These are phyloP conservation scores for Zeus faber DNA, from an alignment of 2,113 vertebrate genomes.

Conservation along the genomic window DNA sequence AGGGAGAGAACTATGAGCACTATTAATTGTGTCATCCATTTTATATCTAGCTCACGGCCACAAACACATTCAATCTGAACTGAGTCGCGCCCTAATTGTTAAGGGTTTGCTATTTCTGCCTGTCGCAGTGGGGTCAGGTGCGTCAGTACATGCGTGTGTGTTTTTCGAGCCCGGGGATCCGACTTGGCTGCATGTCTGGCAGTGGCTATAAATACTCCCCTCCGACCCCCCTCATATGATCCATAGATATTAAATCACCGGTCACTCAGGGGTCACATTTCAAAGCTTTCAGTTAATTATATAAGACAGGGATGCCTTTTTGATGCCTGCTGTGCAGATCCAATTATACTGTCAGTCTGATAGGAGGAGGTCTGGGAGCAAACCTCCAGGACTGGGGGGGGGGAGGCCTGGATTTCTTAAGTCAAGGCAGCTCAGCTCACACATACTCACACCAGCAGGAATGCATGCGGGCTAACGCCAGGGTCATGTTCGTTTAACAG, in stretches of 20 bases:
- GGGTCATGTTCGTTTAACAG: slow-evolving; percentile 48
- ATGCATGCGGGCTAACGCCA: slow-evolving; percentile 12
- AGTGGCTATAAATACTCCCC: slow-evolving; percentile 53
- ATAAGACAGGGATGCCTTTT: slow-evolving; percentile 35
- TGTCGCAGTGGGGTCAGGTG: slow-evolving; percentile 32
- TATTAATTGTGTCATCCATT: slow-evolving; percentile 16
- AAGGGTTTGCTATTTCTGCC: slow-evolving; percentile 47
- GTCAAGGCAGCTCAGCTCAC: slow-evolving; percentile 7
- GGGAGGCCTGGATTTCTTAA: neutral
- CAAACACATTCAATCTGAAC: slow-evolving; percentile 21
- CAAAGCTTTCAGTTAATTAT: slow-evolving; percentile 49
- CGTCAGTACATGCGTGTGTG: slow-evolving; percentile 10
- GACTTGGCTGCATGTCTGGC: slow-evolving; percentile 44
- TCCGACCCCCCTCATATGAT: slow-evolving; percentile 44
- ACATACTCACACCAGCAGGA: slow-evolving; percentile 11
- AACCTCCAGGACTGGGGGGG: neutral
- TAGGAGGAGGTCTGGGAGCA: neutral
- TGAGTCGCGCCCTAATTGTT: slow-evolving; percentile 52
- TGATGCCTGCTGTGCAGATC: slow-evolving; percentile 29
- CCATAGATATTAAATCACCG: slow-evolving; percentile 43
- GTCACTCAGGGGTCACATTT: slow-evolving; percentile 50
- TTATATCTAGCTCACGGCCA: slow-evolving; percentile 27
- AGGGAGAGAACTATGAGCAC: neutral
- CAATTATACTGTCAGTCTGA: slow-evolving; percentile 31
- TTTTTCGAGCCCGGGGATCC: slow-evolving; percentile 26